phyloP scores from a whole-genome alignment of 2,888 invertebrate genomes.

The Ormyrus rosae region DNA sequence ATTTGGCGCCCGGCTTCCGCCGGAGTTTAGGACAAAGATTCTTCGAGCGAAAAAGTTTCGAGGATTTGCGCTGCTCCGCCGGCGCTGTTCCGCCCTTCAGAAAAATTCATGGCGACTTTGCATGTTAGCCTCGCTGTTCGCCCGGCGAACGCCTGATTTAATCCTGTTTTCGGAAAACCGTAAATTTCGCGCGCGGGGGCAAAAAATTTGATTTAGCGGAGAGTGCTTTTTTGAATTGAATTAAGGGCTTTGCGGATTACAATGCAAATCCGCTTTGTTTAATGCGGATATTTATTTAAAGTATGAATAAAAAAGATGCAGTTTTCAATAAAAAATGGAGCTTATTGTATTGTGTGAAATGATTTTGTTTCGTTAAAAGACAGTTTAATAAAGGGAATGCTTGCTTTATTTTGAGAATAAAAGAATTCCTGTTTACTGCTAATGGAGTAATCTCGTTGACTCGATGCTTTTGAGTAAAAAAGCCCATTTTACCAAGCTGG shows the following conservation, averaged over 20 bases:
- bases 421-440: constrained; percentile 8
- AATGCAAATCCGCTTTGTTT: too few species aligned
- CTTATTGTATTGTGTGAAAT: background rate
- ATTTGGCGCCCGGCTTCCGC: constrained; percentile 20
- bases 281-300: too few species aligned
- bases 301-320: too few species aligned
- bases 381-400: background rate
- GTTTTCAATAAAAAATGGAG: too few species aligned
- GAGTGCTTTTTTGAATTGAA: too few species aligned
- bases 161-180: too few species aligned
- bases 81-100: background rate
- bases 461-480: constrained; percentile 14
- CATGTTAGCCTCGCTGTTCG: background rate
- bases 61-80: background rate
- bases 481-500: too few species aligned
- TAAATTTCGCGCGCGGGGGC: too few species aligned
- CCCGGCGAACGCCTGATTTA: too few species aligned
- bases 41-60: too few species aligned
- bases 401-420: background rate
- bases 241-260: too few species aligned
- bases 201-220: too few species aligned
- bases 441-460: background rate
- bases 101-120: constrained; percentile 7
- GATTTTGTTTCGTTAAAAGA: background rate
- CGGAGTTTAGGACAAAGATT: background rate